Evolutionary conservation across 2,888 invertebrate genomes (phyloP).

Genomic region (Andrena trimmerana): DNA sequence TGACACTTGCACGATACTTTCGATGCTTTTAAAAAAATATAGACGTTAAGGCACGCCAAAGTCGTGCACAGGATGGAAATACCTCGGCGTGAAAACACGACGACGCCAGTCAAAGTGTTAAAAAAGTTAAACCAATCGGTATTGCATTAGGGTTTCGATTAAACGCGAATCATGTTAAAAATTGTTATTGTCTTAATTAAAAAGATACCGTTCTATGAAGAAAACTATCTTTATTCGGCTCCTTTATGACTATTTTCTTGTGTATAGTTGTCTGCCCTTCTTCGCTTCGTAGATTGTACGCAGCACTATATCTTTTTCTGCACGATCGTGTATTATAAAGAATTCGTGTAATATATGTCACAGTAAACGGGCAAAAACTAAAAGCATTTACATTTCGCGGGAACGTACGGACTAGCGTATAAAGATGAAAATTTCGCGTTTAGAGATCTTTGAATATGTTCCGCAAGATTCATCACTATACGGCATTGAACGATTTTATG

Average conservation of each 20-base stretch:
- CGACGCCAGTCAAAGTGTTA: not conserved
- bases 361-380: constrained; percentile 23
- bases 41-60: too few relatives aligned
- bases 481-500: constrained; percentile 12
- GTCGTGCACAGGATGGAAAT: too few relatives aligned
- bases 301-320: constrained; percentile 52
- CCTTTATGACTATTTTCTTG: constrained; percentile 49
- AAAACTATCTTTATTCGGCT: constrained; percentile 51
- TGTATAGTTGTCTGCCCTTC: constrained; percentile 62
- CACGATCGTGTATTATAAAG: constrained; percentile 59
- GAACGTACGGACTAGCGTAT: constrained; percentile 1
- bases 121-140: not conserved
- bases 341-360: constrained; percentile 50
- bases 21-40: too few relatives aligned
- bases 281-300: constrained; percentile 59
- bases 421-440: not conserved
- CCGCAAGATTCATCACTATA: not conserved
- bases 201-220: not conserved
- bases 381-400: constrained; percentile 21
- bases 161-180: not conserved
- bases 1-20: too few relatives aligned
- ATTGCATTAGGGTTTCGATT: not conserved
- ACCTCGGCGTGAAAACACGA: too few relatives aligned
- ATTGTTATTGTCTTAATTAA: not conserved
- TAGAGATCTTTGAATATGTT: not conserved